Percentiles rank a stretch among this genome's conserved stretches.
Evolutionary conservation across 2,113 vertebrate genomes (phyloP).

Genomic region (Galbula dea): DNA sequence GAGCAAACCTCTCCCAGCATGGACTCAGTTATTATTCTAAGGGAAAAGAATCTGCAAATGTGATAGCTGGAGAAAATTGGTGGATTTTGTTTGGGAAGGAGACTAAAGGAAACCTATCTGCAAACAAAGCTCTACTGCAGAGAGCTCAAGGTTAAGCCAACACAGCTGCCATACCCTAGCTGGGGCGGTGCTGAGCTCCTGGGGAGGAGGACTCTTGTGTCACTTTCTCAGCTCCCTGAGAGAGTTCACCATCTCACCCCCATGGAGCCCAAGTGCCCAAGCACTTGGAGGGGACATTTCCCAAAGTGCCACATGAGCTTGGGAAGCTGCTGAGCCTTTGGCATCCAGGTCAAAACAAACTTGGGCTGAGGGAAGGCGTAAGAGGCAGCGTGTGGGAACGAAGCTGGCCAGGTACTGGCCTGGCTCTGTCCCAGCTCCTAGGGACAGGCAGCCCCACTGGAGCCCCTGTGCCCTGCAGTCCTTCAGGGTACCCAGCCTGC

Average conservation of each 20-base stretch:
- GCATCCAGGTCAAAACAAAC: not conserved
- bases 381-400: accelerated
- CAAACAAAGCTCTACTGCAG: not conserved
- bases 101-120: not conserved
- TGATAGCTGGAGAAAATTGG: not conserved
- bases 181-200: not conserved
- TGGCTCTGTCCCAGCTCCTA: not conserved
- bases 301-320: not conserved
- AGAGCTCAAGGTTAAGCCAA: not conserved
- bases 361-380: not conserved
- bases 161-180: too few relatives aligned
- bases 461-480: not conserved
- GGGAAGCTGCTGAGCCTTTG: not conserved
- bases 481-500: accelerated
- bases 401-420: not conserved
- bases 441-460: accelerated
- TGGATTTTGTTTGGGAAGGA: not conserved
- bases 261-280: accelerated
- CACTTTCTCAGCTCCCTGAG: not conserved
- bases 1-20: accelerated
- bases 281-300: not conserved
- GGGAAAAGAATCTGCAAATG: not conserved
- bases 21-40: not conserved
- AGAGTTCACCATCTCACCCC: not conserved
- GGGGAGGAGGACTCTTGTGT: accelerated